Percentiles rank a stretch among this genome's conserved stretches.
These are phyloP conservation scores for Pseudorhiza aurosa DNA, from an alignment of 30 jellyfish, hydroid and myxozoan genomes.

Conservation along the genomic window DNA sequence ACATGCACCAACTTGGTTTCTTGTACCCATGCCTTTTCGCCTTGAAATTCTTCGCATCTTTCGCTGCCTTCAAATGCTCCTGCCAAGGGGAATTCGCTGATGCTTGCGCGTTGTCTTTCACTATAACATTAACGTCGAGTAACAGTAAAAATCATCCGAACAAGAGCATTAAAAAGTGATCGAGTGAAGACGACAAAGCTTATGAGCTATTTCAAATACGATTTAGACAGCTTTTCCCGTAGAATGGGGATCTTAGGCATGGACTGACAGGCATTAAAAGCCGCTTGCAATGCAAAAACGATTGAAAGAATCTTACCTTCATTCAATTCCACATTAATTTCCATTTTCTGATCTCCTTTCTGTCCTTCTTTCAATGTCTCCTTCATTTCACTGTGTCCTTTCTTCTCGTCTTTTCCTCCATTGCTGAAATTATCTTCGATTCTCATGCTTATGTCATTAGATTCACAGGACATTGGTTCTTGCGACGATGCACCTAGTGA, in stretches of 20 bases:
- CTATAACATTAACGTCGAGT: too few relatives aligned
- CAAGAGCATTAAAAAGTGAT: too few relatives aligned
- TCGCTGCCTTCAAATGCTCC: conserved; percentile 16
- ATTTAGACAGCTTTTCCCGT: too few relatives aligned
- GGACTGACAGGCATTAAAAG: too few relatives aligned
- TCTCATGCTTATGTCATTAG: neutral
- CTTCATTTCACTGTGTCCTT: neutral
- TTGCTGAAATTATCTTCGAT: neutral
- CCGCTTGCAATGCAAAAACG: too few relatives aligned
- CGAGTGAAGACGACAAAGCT: too few relatives aligned
- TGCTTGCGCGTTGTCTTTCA: neutral
- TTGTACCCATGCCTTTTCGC: conserved; percentile 43
- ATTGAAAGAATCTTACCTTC: too few relatives aligned
- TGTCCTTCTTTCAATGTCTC: neutral
- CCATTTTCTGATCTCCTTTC: neutral
- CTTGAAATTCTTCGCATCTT: conserved; percentile 36
- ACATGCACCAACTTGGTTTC: conserved; percentile 53
- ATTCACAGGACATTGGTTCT: neutral
- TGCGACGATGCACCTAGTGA: neutral
- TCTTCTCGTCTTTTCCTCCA: neutral
- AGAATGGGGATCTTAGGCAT: too few relatives aligned
- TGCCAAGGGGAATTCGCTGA: conserved; percentile 13
- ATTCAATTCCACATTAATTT: neutral
- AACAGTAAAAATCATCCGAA: too few relatives aligned
- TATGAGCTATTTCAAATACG: too few relatives aligned